Conservation (phyloP, 2,797 vertebrate species). For the Smutsia temminckii region DNA sequence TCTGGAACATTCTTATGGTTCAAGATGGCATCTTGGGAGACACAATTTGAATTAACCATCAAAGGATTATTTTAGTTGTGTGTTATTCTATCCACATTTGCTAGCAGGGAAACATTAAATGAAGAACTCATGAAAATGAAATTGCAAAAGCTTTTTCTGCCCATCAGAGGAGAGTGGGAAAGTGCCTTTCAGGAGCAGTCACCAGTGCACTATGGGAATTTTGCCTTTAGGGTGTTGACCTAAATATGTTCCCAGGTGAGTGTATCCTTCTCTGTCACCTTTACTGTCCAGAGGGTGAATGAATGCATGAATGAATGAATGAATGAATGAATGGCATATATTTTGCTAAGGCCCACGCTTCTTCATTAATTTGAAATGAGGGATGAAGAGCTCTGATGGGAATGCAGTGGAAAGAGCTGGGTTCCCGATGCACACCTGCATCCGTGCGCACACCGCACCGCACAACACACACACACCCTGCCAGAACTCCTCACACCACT, state of each 20-base stretch:
- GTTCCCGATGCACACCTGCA: background rate
- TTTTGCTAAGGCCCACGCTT: slow-evolving; percentile 76
- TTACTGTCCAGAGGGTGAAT: slow-evolving; percentile 78
- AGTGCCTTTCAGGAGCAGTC: slow-evolving; percentile 79
- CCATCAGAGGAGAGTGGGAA: slow-evolving; percentile 73
- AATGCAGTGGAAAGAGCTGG: background rate
- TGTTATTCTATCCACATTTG: background rate
- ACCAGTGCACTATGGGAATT: slow-evolving; percentile 78
- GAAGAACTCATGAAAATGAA: slow-evolving; percentile 76
- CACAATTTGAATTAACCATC: background rate
- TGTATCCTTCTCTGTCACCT: slow-evolving; percentile 80
- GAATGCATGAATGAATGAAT: slow-evolving; percentile 81
- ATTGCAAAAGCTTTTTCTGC: slow-evolving; percentile 71
- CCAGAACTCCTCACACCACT: slow-evolving; percentile 64
- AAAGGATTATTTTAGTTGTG: background rate
- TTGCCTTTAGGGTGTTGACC: slow-evolving; percentile 78
- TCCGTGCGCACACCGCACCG: background rate
- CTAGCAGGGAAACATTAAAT: background rate
- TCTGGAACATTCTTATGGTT: background rate
- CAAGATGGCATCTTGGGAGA: background rate
- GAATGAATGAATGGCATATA: slow-evolving; percentile 80
- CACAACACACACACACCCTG: slow-evolving; percentile 18
- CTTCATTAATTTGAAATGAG: slow-evolving; percentile 80
- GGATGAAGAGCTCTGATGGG: slow-evolving; percentile 40
- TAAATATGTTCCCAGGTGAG: slow-evolving; percentile 79